A percentile compares a stretch with the other conserved stretches of the same genome.
phyloP scores from a whole-genome alignment of 2,797 vertebrate genomes.

The Bradypus variegatus region DNA sequence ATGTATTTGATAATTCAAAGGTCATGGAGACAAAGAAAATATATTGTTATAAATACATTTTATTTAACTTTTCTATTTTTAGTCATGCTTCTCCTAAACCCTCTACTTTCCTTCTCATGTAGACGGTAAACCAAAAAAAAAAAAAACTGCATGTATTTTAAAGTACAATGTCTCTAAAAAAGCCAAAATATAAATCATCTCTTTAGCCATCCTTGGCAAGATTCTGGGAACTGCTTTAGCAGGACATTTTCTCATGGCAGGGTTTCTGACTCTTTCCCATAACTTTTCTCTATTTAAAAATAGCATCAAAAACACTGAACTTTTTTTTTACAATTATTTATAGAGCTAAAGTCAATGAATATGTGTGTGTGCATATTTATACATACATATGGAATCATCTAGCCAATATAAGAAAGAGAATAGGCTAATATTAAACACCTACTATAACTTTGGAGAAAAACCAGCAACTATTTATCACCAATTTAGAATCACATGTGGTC shows the following conservation, averaged over 20 bases:
- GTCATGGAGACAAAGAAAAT: background rate
- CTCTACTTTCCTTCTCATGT: slow-evolving; percentile 22
- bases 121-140: slow-evolving; percentile 28
- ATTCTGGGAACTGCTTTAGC: slow-evolving; percentile 46
- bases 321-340: slow-evolving; percentile 50
- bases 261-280: slow-evolving; percentile 58
- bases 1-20: background rate
- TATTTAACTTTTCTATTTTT: slow-evolving; percentile 50
- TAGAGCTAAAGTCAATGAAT: background rate
- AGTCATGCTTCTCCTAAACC: slow-evolving; percentile 16
- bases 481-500: background rate
- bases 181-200: slow-evolving; percentile 49
- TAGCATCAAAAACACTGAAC: slow-evolving; percentile 40
- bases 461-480: background rate
- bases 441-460: background rate
- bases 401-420: background rate
- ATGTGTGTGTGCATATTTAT: background rate
- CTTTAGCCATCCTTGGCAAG: slow-evolving; percentile 26
- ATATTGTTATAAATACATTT: slow-evolving; percentile 15
- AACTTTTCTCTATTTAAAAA: slow-evolving; percentile 57
- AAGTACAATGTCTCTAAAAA: slow-evolving; percentile 55
- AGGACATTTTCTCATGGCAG: slow-evolving; percentile 52
- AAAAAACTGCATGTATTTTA: slow-evolving; percentile 29
- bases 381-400: background rate
- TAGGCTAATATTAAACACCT: background rate